These are phyloP conservation scores for Nesogale talazaci DNA, from an alignment of 2,113 vertebrate genomes.

Conservation along the genomic window DNA sequence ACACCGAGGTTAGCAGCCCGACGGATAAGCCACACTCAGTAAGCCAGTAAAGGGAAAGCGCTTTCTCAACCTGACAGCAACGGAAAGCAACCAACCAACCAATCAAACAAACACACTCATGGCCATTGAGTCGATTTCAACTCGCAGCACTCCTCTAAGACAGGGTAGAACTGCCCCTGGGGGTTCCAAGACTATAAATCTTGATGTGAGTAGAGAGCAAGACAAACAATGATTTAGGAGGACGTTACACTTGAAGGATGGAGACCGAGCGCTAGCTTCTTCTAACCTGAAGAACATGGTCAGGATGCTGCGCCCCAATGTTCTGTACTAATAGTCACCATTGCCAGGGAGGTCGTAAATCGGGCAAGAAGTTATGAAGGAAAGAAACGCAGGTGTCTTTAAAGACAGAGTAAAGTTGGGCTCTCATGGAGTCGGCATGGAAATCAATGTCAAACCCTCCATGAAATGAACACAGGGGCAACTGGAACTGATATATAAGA, in stretches of 20 bases:
- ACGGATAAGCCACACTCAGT: neutral
- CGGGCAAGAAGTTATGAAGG: neutral
- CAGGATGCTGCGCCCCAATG: accelerated
- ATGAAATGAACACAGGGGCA: neutral
- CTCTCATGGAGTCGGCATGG: accelerated
- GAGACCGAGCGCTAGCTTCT: neutral
- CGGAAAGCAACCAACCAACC: too few species aligned
- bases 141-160: too few species aligned
- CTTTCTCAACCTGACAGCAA: neutral
- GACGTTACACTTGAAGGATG: neutral
- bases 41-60: neutral
- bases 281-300: too few species aligned
- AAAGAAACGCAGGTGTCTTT: neutral
- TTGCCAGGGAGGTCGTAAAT: too few species aligned
- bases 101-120: too few species aligned
- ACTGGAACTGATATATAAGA: neutral
- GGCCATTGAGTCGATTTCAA: too few species aligned
- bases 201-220: neutral
- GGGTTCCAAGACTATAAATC: too few species aligned
- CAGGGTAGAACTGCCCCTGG: too few species aligned
- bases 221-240: neutral
- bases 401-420: too few species aligned
- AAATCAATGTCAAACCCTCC: neutral
- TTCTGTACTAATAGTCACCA: neutral
- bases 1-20: too few species aligned